phyloP scores from a whole-genome alignment of 2,888 invertebrate species.

The Glyphotaelius pellucidus region DNA sequence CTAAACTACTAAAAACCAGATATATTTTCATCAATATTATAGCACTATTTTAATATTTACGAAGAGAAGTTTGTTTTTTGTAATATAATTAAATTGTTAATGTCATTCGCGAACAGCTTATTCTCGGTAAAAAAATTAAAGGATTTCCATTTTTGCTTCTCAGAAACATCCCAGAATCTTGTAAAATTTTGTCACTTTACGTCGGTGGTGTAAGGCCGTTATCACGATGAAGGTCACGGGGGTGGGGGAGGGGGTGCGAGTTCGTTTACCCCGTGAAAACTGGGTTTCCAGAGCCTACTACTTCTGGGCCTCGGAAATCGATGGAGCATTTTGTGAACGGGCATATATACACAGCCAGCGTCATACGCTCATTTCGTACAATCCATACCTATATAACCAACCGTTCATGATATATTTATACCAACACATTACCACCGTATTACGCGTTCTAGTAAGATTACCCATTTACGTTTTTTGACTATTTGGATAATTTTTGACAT shows the following conservation, averaged over 20 bases:
- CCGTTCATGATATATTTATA: neutral
- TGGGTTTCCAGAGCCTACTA: conserved; percentile 64
- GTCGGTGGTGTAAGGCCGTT: conserved; percentile 23
- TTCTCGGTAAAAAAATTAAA: neutral
- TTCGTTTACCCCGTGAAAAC: conserved; percentile 66
- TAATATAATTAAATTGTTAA: neutral
- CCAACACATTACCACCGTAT: neutral
- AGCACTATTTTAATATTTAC: neutral
- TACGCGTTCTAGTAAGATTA: neutral
- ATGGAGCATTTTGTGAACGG: conserved; percentile 65
- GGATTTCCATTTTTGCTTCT: neutral
- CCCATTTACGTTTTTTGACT: neutral
- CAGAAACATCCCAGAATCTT: conserved; percentile 6
- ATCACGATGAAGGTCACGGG: conserved; percentile 53
- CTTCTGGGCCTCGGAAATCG: conserved; percentile 61
- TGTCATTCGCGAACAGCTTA: neutral
- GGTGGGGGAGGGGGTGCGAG: conserved; percentile 36
- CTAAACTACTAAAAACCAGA: too few relatives aligned
- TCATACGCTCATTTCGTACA: neutral
- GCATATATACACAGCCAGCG: neutral
- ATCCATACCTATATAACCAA: neutral
- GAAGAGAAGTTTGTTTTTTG: neutral
- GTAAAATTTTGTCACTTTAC: neutral
- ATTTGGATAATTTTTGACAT: neutral
- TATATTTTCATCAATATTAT: neutral